Evolutionary conservation across 2,888 invertebrate species (phyloP), one percentile per base, ranked within the genome.

Genomic region (Hololepta plana): DNA sequence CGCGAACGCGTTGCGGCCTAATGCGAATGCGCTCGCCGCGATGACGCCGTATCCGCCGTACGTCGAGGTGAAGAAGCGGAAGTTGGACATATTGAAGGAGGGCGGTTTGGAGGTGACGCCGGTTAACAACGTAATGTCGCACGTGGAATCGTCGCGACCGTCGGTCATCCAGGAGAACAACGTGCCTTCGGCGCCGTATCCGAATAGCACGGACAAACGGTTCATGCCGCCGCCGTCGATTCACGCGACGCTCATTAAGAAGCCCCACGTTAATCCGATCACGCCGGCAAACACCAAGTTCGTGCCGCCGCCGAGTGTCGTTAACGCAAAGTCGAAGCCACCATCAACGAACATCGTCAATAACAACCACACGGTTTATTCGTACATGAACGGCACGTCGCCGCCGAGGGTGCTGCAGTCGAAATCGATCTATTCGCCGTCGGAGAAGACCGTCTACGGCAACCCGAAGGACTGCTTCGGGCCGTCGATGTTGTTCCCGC

Each of bases 41-140:
- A 23, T 10, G 22, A 28, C 41, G 21, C 50, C 49, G 26, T 49
- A 51, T 27, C 45, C 53, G 17, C 47, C 54, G 30, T 47, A 56
- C 37, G 53, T 51, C 17, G 56, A 53, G 31, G 64, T 74, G 35
- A 75, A 74, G 50, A 66, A 64, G 39, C 66, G 71, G 34, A 77
- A 76, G 42, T 55, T 79, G 4, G 79, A 79, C 37, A 76, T 79
- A 21, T 55, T 80, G 19, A 71, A 74, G 30, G 73, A 77, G 40
- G 65, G 76, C 8, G 79, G 79, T 0, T 52, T 79, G 3, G 77
- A 79, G 44, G 77, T 79, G 2, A 79, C 77, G 1, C 68, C 77
- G 0, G 63, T 77, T n/a, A n/a, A n/a, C n/a, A n/a, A 0, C 56
- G 60, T 10, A 30, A 35, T 11, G 30, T 30, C 7, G 24, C 35